Base-by-base conservation (phyloP, 2,888 invertebrate species). In the Erebia ligea region DNA sequence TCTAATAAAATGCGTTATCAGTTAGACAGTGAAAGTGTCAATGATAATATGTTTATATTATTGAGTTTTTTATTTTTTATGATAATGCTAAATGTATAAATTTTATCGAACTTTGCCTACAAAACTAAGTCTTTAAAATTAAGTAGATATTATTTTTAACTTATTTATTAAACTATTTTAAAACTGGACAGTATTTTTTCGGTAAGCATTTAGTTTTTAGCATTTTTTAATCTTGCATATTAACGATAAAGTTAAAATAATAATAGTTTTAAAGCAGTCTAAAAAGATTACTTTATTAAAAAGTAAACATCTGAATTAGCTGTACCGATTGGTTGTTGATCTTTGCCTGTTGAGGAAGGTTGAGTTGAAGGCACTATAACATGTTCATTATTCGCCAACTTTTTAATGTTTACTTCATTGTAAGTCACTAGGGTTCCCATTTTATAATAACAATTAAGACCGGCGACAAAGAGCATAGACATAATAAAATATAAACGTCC, bases 401-500 rank as follows among this genome's bases (percentile, higher is more conserved):
- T 58, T 71, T 67, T 54, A 73, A 69, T 70, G 61, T 66, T 64
- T 42, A 65, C 69, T 48, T 67, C 69, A 71, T 71, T 71, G 67
- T 21, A 58, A 45, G 57, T 48, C 42, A 34, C 45, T 50, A 48
- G 69, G 69, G 67, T 17, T 45, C 57, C 50, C 34, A 58, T 72
- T 74, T 70, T 64, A 70, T 73, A 75, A 71, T 73, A 72, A 73
- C 74, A 74, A 74, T 75, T 68, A 72, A 64, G 74, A 71, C 72
- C 72, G 50, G 61, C 73, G 73, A 79, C 78, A 78, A 77, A 76
- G 75, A 73, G 71, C 71, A 73, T 76, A 71, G 76, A 72, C 74
- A 72, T 74, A 73, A 75, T 80, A 77, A 76, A 80, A 79, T 78
- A 79, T 77, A 75, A 72, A 70, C 73, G 73, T 72, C 72, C 69